phyloP scores from a whole-genome alignment of 2,113 vertebrate species.

The Hypanus sabinus region DNA sequence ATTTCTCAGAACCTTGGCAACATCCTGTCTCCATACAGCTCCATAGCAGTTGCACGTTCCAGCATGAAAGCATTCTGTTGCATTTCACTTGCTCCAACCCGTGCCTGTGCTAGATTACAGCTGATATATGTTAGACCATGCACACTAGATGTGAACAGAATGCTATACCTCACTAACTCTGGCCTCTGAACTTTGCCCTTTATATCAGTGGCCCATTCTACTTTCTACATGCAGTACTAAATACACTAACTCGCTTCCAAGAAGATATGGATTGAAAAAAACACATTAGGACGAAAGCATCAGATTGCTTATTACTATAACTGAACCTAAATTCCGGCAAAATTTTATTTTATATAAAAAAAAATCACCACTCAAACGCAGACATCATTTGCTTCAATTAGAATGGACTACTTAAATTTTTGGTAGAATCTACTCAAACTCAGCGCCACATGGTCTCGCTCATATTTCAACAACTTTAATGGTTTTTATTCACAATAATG shows the following conservation, averaged over 20 bases:
- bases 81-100: not conserved
- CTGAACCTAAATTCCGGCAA: not conserved
- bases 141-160: not conserved
- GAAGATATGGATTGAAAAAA: not conserved
- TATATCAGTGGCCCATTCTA: not conserved
- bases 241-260: not conserved
- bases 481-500: slow-evolving; percentile 9
- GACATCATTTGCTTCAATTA: not conserved
- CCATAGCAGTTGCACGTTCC: not conserved
- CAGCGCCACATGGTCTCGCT: slow-evolving; percentile 1
- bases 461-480: slow-evolving; percentile 2
- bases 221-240: not conserved
- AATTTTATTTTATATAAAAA: not conserved
- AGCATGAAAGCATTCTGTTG: not conserved
- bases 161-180: not conserved
- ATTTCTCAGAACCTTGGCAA: not conserved
- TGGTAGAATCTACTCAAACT: not conserved
- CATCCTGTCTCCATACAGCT: not conserved
- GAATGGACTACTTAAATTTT: too few relatives aligned
- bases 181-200: not conserved
- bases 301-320: not conserved
- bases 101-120: too few relatives aligned
- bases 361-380: not conserved
- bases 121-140: not conserved
- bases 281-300: not conserved